Evolutionary conservation across 2,888 invertebrate genomes (phyloP), one percentile per base, ranked within the genome.

Genomic region (Epicampocera succincta): DNA sequence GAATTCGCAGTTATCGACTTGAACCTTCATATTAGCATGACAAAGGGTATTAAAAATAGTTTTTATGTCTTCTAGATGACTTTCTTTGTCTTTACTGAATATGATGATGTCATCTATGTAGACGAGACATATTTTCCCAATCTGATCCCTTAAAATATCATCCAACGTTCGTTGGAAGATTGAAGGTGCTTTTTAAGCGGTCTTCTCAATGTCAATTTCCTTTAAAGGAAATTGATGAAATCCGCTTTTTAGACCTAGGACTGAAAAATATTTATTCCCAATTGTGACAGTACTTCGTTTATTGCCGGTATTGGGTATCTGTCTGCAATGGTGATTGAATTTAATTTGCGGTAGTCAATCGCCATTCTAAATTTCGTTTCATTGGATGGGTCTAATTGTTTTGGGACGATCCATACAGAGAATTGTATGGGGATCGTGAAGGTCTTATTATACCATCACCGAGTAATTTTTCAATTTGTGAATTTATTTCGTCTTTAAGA

Each of bases 91-190:
- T 56, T 56, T 42, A 15, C 56, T 38, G 19, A 72, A 72, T 13
- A 72, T 61, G 0, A 72, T 61, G 2, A 72, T 52, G 19, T 72
- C 72, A 46, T 72, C 72, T 38, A 72, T 72, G 25, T 72, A 61
- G 15, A 73, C 61, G 44, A 44, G 63, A 8, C 42, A 52, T 1
- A 33, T 17, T 46, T 58, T 69, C 3, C 56, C 69, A 5, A 56
- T 69, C 17, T 58, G 38, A 8, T 74, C 0, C 29, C 73, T 13
- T n/a, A 73, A 17, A 44, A 73, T 40, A 33, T 60, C 40, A 33
- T 63, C 54, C 21, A 66, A 38, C 12, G 48, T 33, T 44, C 54
- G n/a, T 56, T 54, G 54, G 29, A 46, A 61, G 44, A 38, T 74
- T 19, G 56, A 75, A 21, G 58, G 61, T 15, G 46, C 15, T 44